Evolutionary conservation across 2,113 vertebrate species (phyloP).

Genomic region (Otocyon megalotis): DNA sequence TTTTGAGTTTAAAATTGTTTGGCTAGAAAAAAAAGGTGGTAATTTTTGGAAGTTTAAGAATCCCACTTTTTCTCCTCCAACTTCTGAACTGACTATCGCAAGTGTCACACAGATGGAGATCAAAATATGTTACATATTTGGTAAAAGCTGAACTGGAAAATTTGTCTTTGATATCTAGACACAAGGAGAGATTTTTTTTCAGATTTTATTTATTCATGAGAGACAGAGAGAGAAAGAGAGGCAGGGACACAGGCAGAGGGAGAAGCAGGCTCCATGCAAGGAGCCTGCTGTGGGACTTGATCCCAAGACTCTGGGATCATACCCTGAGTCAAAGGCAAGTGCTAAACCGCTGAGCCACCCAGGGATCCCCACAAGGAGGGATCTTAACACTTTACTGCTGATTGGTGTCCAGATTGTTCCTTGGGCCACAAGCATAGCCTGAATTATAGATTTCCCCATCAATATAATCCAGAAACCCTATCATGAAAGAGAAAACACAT

Average conservation of each 20-base stretch:
- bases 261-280: no score
- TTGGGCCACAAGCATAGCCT: background rate
- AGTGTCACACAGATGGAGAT: background rate
- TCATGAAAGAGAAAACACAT: background rate
- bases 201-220: no score
- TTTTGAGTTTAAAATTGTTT: background rate
- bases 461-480: background rate
- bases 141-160: background rate
- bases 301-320: no score
- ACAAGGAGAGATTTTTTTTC: background rate
- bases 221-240: no score
- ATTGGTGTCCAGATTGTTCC: background rate
- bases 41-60: background rate
- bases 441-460: background rate
- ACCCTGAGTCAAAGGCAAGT: no score
- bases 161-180: background rate
- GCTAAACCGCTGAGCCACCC: no score
- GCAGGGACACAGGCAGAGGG: no score
- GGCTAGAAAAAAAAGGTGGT: background rate
- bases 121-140: background rate
- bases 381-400: background rate
- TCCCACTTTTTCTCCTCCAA: background rate
- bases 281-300: no score
- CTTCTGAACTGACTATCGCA: background rate
- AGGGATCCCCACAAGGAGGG: background rate